Evolutionary conservation across 2,888 invertebrate species (phyloP), one percentile per base, ranked within the genome.

Genomic region (Campaea margaritaria): DNA sequence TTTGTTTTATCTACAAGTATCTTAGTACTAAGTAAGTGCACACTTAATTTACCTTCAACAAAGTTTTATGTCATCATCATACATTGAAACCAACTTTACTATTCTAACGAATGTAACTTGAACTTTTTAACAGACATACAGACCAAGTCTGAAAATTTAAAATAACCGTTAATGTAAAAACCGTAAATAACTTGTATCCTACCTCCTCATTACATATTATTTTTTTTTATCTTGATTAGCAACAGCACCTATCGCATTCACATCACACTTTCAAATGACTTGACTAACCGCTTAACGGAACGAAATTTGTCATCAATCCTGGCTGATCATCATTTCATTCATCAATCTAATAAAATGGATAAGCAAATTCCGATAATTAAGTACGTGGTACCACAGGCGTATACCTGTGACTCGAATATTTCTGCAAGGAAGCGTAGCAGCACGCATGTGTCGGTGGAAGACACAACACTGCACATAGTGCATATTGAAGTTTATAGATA

Each of bases 21-120:
- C 73, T 74, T 79, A 74, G 73, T 69, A 75, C 78, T 81, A 89
- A 85, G 90, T 90, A 74, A 79, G 89, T 73, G 51, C 15, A 11
- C 16, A 28, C 13, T 14, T 31, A 0, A 38, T 38, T 34, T 38
- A 28, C 28, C 16, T 13, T 31, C 39, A 2, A 14, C 8, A 27
- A n/a, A 31, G 31, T 31, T 31, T 16, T 0, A n/a, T 7, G 7
- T 36, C 36, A 36, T 12, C 15, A 5, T 21, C 21, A 21, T 2
- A 31, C 31, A 31, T 31, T 31, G 31, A 31, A 31, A 21, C 5
- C 2, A 21, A 21, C 2, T 21, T 21, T 21, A 21, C 21, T 21
- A 21, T 21, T 21, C 3, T 5, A 21, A 21, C 5, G 2, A 21
- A 21, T 21, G 5, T 21, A 21, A 21, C 5, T 21, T 21, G 21